Percentiles rank a stretch among this genome's conserved stretches.
Conservation (phyloP, 2,888 invertebrate genomes). For the Noctua janthina region DNA sequence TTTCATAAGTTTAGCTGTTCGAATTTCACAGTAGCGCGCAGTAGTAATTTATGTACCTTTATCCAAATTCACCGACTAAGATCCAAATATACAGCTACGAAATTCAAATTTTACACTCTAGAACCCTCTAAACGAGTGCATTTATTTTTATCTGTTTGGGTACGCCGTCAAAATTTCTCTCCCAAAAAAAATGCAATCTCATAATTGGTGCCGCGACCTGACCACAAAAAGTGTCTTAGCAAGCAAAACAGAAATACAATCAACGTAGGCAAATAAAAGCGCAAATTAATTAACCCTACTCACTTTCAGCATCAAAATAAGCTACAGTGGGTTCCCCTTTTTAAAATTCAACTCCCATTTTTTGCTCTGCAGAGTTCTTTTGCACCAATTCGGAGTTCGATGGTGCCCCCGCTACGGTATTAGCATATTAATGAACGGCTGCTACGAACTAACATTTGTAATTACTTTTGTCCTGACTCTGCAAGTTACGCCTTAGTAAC, state of each 20-base stretch:
- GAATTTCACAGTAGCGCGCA: conserved; percentile 30
- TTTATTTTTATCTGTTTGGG: conserved; percentile 45
- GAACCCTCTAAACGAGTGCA: conserved; percentile 16
- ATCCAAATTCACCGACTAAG: conserved; percentile 34
- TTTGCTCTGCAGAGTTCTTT: conserved; percentile 68
- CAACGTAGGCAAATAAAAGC: conserved; percentile 69
- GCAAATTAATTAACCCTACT: conserved; percentile 73
- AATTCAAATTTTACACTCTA: conserved; percentile 18
- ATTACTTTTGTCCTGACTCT: conserved; percentile 74
- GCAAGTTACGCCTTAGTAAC: conserved; percentile 67
- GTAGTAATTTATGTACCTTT: conserved; percentile 38
- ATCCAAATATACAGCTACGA: conserved; percentile 21
- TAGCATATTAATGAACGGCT: conserved; percentile 86
- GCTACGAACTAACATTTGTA: conserved; percentile 72
- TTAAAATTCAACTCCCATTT: conserved; percentile 73
- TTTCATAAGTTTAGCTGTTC: conserved; percentile 52
- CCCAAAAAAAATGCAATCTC: conserved; percentile 45
- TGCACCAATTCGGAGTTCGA: conserved; percentile 80
- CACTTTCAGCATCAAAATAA: conserved; percentile 73
- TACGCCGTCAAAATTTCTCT: neutral
- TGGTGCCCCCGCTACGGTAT: conserved; percentile 77
- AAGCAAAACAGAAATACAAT: conserved; percentile 65
- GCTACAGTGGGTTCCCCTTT: conserved; percentile 67
- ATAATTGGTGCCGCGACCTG: conserved; percentile 43
- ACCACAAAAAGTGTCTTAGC: conserved; percentile 47